phyloP scores from a whole-genome alignment of 2,113 vertebrate genomes.

The Suncus etruscus region DNA sequence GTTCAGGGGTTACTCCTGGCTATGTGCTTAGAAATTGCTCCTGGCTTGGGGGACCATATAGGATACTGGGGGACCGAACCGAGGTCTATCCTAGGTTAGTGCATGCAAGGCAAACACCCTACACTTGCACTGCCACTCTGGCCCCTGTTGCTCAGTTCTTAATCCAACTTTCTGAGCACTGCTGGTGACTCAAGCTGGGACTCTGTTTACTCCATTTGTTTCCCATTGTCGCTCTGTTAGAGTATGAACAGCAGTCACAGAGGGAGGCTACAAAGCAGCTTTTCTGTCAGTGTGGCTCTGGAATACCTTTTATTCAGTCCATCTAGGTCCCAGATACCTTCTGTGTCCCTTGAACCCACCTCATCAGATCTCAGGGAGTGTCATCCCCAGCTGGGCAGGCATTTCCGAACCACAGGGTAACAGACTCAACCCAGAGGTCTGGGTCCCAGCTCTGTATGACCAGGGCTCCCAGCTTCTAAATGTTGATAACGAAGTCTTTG shows the following conservation, averaged over 20 bases:
- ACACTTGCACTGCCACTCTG: too few species aligned
- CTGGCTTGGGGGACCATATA: too few species aligned
- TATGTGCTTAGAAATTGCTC: too few species aligned
- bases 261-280: background rate
- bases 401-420: background rate
- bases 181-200: too few species aligned
- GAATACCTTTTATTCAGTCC: background rate
- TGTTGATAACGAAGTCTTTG: background rate
- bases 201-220: background rate
- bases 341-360: background rate
- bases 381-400: background rate
- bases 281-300: background rate
- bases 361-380: background rate
- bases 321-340: background rate
- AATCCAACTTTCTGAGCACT: background rate
- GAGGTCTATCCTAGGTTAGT: too few species aligned
- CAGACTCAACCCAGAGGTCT: background rate
- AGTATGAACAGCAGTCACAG: accelerated
- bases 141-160: background rate
- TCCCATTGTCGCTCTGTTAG: background rate
- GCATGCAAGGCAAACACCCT: too few species aligned
- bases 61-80: too few species aligned
- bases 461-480: accelerated
- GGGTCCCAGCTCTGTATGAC: background rate
- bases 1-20: too few species aligned